phyloP scores from a whole-genome alignment of 2,113 vertebrate species.

The Aythya baeri region DNA sequence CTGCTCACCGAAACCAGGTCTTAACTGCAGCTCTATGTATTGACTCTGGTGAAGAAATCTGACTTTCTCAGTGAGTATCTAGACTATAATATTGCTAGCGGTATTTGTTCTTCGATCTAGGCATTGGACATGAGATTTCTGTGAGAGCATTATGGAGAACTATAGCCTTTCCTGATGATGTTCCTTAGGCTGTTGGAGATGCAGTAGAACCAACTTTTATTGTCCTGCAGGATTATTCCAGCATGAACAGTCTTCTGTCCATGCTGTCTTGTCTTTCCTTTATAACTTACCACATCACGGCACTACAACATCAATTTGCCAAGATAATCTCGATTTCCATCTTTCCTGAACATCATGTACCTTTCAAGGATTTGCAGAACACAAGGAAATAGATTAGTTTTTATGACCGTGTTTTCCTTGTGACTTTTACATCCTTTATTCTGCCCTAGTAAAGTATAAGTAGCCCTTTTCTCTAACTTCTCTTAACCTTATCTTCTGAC shows the following conservation, averaged over 20 bases:
- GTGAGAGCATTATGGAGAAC: not conserved
- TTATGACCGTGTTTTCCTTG: not conserved
- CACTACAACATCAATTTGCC: not conserved
- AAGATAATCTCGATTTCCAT: not conserved
- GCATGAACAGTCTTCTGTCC: not conserved
- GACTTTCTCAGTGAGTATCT: not conserved
- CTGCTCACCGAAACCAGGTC: not conserved
- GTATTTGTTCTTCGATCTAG: not conserved
- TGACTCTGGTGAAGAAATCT: not conserved
- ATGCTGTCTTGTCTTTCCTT: not conserved
- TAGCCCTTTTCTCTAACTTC: not conserved
- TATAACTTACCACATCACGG: not conserved
- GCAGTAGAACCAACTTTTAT: not conserved
- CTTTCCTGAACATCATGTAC: not conserved
- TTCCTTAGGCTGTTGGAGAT: not conserved
- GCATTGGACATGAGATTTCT: not conserved
- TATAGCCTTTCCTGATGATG: not conserved
- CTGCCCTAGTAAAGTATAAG: not conserved
- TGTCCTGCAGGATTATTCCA: not conserved
- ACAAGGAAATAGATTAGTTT: not conserved
- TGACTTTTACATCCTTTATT: conserved; percentile 9
- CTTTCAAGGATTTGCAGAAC: not conserved
- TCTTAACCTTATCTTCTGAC: conserved; percentile 6
- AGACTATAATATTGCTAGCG: accelerated
- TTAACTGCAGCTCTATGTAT: not conserved